These are phyloP conservation scores for Tautogolabrus adspersus DNA, from an alignment of 2,113 vertebrate genomes.

Conservation along the genomic window DNA sequence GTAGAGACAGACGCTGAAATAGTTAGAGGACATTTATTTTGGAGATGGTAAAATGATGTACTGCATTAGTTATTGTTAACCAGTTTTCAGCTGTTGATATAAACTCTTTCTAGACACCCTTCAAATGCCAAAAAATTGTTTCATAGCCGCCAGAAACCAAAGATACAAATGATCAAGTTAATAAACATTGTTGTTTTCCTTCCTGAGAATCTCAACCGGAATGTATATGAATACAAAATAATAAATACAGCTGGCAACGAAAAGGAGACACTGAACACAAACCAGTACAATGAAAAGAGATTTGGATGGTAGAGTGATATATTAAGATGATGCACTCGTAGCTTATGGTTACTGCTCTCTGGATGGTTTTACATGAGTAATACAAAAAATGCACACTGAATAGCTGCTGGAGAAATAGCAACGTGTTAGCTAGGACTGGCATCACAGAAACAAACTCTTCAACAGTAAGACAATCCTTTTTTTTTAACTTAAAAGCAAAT, in stretches of 20 bases:
- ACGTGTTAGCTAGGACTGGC: background rate
- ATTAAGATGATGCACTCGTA: constrained; percentile 37
- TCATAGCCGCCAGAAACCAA: constrained; percentile 60
- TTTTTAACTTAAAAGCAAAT: constrained; percentile 12
- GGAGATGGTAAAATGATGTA: constrained; percentile 63
- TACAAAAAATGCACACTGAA: constrained; percentile 19
- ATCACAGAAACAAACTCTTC: constrained; percentile 30
- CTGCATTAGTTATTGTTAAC: constrained; percentile 64
- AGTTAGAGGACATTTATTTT: constrained; percentile 80
- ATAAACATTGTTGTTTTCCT: constrained; percentile 84
- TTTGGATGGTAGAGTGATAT: constrained; percentile 47
- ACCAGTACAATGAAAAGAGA: constrained; percentile 82
- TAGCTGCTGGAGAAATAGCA: constrained; percentile 42
- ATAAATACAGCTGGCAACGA: constrained; percentile 81
- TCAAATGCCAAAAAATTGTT: constrained; percentile 39
- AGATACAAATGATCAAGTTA: constrained; percentile 55
- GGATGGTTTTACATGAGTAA: constrained; percentile 33
- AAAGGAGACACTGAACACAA: constrained; percentile 73
- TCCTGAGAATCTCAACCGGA: constrained; percentile 95
- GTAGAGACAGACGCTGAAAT: constrained; percentile 39
- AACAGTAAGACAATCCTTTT: constrained; percentile 9
- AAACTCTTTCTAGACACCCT: constrained; percentile 48
- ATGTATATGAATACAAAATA: constrained; percentile 90
- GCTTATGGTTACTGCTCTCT: constrained; percentile 66
- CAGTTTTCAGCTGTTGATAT: constrained; percentile 60